Evolutionary conservation across 2,113 vertebrate species (phyloP).

Genomic region (Megaceryle torquata): DNA sequence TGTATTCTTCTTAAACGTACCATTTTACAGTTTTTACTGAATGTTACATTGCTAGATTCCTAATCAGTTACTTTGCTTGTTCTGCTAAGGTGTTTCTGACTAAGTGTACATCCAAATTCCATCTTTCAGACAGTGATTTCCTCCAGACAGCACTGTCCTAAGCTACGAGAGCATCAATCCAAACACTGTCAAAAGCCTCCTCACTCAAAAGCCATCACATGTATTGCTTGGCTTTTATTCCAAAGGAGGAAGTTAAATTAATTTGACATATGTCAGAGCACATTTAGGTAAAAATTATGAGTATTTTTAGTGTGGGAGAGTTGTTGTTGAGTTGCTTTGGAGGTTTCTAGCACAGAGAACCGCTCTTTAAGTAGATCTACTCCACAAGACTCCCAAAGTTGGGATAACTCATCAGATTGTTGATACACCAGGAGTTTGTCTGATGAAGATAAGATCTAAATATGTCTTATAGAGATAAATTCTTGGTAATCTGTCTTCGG

Average conservation of each 20-base stretch:
- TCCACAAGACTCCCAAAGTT: neutral
- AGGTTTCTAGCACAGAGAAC: neutral
- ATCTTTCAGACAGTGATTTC: neutral
- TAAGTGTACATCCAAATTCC: neutral
- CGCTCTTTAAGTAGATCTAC: neutral
- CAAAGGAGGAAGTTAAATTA: neutral
- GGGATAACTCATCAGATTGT: neutral
- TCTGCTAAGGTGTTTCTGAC: neutral
- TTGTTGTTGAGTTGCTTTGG: neutral
- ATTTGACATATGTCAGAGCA: neutral
- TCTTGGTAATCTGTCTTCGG: neutral
- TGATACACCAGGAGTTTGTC: neutral
- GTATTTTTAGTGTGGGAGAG: neutral
- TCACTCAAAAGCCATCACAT: neutral
- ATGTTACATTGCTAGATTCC: neutral
- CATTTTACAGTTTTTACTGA: neutral
- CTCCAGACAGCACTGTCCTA: neutral
- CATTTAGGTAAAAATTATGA: neutral
- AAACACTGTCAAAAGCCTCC: constrained; percentile 7
- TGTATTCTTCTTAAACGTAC: neutral
- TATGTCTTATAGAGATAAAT: neutral
- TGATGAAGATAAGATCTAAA: neutral
- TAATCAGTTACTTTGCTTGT: neutral
- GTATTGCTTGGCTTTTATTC: neutral
- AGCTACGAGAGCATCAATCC: neutral